phyloP scores from a whole-genome alignment of 2,888 invertebrate genomes.

The Dolomedes plantarius region DNA sequence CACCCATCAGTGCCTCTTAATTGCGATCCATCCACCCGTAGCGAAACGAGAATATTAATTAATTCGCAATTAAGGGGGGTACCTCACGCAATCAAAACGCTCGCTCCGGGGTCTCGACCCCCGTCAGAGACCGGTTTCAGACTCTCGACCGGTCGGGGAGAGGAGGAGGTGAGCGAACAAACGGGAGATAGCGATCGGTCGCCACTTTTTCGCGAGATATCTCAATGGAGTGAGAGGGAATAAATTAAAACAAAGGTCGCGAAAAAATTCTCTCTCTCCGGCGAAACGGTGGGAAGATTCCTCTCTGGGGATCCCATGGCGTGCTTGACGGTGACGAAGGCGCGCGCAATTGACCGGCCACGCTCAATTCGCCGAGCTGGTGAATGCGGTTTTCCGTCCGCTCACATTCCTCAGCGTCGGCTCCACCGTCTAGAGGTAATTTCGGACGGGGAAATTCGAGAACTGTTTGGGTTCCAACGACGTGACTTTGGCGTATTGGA shows the following conservation, averaged over 20 bases:
- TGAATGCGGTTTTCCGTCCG: neutral
- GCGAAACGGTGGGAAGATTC: neutral
- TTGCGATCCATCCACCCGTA: neutral
- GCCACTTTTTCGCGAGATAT: neutral
- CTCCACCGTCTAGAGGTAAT: too few species aligned
- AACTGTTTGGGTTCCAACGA: too few species aligned
- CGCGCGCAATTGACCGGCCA: neutral
- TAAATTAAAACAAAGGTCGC: neutral
- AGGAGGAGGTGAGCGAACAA: too few species aligned
- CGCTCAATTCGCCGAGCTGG: neutral
- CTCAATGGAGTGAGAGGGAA: too few species aligned
- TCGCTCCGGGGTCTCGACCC: too few species aligned
- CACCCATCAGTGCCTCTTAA: neutral
- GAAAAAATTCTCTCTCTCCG: neutral
- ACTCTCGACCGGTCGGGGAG: neutral
- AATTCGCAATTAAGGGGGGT: neutral
- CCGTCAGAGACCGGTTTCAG: neutral
- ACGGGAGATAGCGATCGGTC: neutral
- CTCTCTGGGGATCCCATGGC: neutral
- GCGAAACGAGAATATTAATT: slow-evolving; percentile 3
- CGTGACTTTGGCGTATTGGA: too few species aligned
- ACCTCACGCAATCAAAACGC: neutral
- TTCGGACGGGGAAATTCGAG: too few species aligned
- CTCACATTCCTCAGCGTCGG: too few species aligned
- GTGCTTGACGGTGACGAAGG: neutral